phyloP scores from a whole-genome alignment of 1,140 invertebrate genomes.

The Nephotettix cincticeps region DNA sequence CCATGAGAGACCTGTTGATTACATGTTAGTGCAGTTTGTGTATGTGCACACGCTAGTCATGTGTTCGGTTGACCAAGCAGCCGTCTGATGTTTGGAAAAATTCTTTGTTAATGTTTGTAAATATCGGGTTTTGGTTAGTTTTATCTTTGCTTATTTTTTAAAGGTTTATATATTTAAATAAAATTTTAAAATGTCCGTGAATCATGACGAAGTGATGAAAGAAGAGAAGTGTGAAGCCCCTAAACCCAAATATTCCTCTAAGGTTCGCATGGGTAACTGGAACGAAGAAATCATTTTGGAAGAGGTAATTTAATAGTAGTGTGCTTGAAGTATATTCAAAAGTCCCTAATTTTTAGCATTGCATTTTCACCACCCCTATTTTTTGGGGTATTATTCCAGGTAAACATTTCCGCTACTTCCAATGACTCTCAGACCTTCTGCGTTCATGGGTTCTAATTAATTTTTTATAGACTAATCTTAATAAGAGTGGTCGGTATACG shows the following conservation, averaged over 20 bases:
- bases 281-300: slow-evolving; percentile 1
- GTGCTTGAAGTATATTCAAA: too few relatives aligned
- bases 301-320: slow-evolving; percentile 10
- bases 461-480: too few relatives aligned
- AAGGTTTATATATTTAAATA: too few relatives aligned
- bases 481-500: too few relatives aligned
- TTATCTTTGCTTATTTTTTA: too few relatives aligned
- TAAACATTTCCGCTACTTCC: background rate
- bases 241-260: background rate
- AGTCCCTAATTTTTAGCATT: background rate
- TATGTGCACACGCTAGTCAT: too few relatives aligned
- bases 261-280: slow-evolving; percentile 17
- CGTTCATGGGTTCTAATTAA: background rate
- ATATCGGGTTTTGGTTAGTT: too few relatives aligned
- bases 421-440: background rate
- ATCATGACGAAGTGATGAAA: background rate
- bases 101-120: too few relatives aligned
- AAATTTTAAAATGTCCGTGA: background rate
- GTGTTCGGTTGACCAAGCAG: too few relatives aligned
- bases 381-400: background rate
- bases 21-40: too few relatives aligned
- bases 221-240: background rate
- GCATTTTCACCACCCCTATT: background rate
- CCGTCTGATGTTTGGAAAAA: too few relatives aligned
- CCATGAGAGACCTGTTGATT: too few relatives aligned